Evolutionary conservation across 2,888 invertebrate genomes (phyloP), one percentile per base, ranked within the genome.

Genomic region (Ochlodes sylvanus): DNA sequence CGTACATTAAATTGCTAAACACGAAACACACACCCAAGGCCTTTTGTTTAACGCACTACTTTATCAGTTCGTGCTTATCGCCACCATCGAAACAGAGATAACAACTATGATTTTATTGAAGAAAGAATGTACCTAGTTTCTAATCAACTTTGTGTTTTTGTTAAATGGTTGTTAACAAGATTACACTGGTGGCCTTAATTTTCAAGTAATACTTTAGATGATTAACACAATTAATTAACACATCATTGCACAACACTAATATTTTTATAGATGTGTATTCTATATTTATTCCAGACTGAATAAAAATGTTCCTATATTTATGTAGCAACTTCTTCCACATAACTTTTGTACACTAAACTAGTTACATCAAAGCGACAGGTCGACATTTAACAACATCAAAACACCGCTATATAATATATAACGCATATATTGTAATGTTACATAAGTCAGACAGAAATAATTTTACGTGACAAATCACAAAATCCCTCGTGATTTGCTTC

Each of bases 21-120:
- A 21, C 10, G 19, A 50, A 50, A 57, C 14, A 38, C 38, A 56
- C n/a, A 34, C 38, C n/a, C 17, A 42, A 58, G 41, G 32, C n/a
- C 55, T 6, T 55, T 34, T n/a, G 19, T 52, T 19, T n/a, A 52
- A 34, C 19, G 19, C 63, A 17, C 54, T 52, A 63, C 15, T 27
- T 52, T 52, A 65, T 65, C 65, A 58, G 65, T 55, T 52, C 50
- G 42, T 47, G 50, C 57, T 58, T 65, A 65, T 65, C 65, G 34
- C 17, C 38, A 57, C 57, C 38, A 58, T 65, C 50, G 50, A 21
- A 57, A 50, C 57, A 17, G 21, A 57, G 65, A 65, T 65, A 58
- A 38, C 6, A 10, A 50, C 55, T 15, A 55, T 32, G 34, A 52
- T 21, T 52, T 52, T 52, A 41, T 15, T 64, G 47, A 47, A 62